Base-by-base conservation (phyloP, 2,888 invertebrate species). In the Erebia epiphron region DNA sequence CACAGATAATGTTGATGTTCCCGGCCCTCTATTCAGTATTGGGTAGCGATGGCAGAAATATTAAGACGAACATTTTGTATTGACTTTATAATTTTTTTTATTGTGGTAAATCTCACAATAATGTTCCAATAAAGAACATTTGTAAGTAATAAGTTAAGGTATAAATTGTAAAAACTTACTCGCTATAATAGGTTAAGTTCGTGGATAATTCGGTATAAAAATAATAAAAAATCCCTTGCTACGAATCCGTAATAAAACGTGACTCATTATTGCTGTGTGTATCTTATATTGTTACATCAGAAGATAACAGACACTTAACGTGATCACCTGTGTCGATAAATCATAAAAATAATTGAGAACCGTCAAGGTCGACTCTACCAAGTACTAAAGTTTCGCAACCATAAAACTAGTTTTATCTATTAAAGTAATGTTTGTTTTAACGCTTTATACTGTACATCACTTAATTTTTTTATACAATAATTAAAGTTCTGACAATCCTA, bases 1-100 rank as follows among this genome's bases (percentile, higher is more conserved):
- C 86, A 82, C 80, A 85, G 85, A 89, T 89, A 86, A 85, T 86
- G 83, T 89, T 88, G 83, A 88, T 86, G 89, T 84, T 84, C 87
- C 86, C 86, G 83, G 80, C 82, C 86, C 87, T 86, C 89, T 81
- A 84, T 88, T 82, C 83, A 80, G 76, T 75, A 79, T 69, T 70
- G 76, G 72, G 88, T 88, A 90, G 75, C 72, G 89, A 79, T 76
- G 80, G 83, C 82, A 86, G 68, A 77, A 67, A 52, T 18, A 41
- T 16, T 62, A 57, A 5, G 11, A 57, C 8, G 9, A 67, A 49
- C 13, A 35, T 18, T 54, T 54, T 18, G 50, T n/a, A 50, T n/a
- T 8, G 8, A n/a, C 4, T 50, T 50, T 11, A 9, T 3, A 18
- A 54, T n/a, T n/a, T n/a, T n/a, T n/a, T n/a, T 18, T 10, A 5